A percentile compares a stretch with the other conserved stretches of the same genome.
These are phyloP conservation scores for Deladenus siricidicola DNA, from an alignment of 2,888 invertebrate genomes.

Conservation along the genomic window DNA sequence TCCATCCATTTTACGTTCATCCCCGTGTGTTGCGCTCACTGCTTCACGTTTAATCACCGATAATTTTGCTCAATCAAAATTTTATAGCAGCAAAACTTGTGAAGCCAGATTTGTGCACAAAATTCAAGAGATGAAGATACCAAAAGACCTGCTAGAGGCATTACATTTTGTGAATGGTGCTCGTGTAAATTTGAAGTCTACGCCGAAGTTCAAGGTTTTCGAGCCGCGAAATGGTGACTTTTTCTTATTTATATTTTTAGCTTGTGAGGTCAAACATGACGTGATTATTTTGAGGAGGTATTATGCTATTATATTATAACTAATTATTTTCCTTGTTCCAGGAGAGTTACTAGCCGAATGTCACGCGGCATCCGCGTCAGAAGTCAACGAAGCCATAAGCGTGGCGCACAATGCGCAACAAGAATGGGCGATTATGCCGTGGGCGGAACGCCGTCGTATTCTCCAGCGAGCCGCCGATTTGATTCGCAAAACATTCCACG, in stretches of 20 bases:
- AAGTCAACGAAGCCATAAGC: conserved; percentile 56
- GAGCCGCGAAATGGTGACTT: conserved; percentile 44
- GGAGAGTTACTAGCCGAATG: conserved; percentile 21
- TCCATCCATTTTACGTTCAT: conserved; percentile 12
- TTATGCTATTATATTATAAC: background rate
- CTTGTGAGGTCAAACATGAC: too few relatives aligned
- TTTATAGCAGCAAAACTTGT: too few relatives aligned
- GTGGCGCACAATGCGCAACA: conserved; percentile 54
- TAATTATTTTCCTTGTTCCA: conserved; percentile 8
- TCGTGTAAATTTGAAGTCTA: conserved; percentile 21
- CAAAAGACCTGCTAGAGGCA: conserved; percentile 25
- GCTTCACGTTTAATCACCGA: conserved; percentile 1
- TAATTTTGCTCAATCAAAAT: background rate
- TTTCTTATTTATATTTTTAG: too few relatives aligned
- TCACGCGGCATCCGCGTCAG: conserved; percentile 14
- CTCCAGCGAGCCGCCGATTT: conserved; percentile 37
- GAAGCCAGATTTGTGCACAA: too few relatives aligned
- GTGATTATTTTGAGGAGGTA: too few relatives aligned
- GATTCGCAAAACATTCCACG: conserved; percentile 30
- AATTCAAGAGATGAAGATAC: conserved; percentile 25
- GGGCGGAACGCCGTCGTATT: conserved; percentile 56
- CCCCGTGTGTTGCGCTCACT: background rate
- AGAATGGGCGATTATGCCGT: conserved; percentile 55
- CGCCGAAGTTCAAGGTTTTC: conserved; percentile 34
- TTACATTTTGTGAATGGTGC: conserved; percentile 38